Evolutionary conservation across 2,113 vertebrate genomes (phyloP).

Genomic region (Xiphorhynchus elegans): DNA sequence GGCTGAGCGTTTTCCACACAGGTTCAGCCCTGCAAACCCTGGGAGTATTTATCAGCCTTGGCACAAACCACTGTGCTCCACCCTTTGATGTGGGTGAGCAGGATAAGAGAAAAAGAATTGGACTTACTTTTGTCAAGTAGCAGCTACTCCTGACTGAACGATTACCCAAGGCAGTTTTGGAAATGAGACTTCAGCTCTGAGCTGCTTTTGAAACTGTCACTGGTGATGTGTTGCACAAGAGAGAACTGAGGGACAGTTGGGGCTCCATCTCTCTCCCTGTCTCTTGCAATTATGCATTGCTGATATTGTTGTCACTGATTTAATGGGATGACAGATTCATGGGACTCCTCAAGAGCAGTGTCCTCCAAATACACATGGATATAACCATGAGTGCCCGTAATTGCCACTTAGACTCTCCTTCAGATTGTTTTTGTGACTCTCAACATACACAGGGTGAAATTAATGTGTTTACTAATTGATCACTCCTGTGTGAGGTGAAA

Average conservation of each 20-base stretch:
- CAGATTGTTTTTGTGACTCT: background rate
- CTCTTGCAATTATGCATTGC: background rate
- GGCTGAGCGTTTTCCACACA: background rate
- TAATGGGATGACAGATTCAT: fast-evolving
- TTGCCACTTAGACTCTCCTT: background rate
- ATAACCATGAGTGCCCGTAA: background rate
- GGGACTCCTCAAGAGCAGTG: background rate
- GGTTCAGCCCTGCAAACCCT: background rate
- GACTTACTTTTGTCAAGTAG: background rate
- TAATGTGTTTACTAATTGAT: background rate
- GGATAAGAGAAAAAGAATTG: background rate
- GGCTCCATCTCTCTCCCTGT: background rate
- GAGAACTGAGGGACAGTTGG: background rate
- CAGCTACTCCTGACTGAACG: background rate
- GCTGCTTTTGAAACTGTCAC: background rate
- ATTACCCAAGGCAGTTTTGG: background rate
- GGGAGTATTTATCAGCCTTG: background rate
- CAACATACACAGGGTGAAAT: background rate
- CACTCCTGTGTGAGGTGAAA: background rate
- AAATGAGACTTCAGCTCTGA: background rate
- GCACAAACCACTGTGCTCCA: background rate
- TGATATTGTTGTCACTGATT: background rate
- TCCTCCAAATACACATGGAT: background rate
- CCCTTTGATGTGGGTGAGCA: background rate
- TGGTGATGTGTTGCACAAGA: background rate